Evolutionary conservation across 2,888 invertebrate species (phyloP), one percentile per base, ranked within the genome.

Genomic region (Cacoxenus indagator): DNA sequence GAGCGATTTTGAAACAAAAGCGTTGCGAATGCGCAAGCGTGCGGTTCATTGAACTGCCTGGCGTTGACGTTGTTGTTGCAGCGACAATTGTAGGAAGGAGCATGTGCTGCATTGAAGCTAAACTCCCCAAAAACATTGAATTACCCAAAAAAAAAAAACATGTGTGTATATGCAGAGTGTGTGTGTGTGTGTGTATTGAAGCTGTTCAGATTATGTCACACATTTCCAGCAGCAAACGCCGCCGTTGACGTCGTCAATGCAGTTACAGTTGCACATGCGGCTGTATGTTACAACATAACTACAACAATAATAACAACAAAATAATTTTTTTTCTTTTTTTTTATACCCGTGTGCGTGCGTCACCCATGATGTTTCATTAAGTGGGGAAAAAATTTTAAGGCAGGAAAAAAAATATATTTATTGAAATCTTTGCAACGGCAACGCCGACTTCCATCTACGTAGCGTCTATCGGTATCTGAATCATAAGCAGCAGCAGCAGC

Each of bases 241-340:
- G 55, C 55, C n/a, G n/a, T n/a, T n/a, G n/a, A n/a, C n/a, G n/a
- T n/a, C n/a, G n/a, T n/a, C n/a, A n/a, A n/a, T n/a, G n/a, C n/a
- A n/a, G n/a, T n/a, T n/a, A 48, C 65, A 76, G 72, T 69, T 55
- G 11, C 11, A 51, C 54, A 11, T 27, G 54, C 31, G 83, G 80
- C 80, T 83, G 82, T 82, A 82, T 83, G 84, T 80, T 80, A 82
- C 80, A 80, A 83, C 80, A 80, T 80, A 80, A 83, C 83, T 82
- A 83, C 79, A 80, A 72, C 72, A 75, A 55, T 72, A 76, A 31
- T 67, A 74, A 19, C 67, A 72, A 54, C 67, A 43, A 43, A n/a
- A n/a, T n/a, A n/a, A n/a, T n/a, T n/a, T n/a, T n/a, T n/a, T n/a
- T n/a, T n/a, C n/a, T n/a, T n/a, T n/a, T n/a, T n/a, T n/a, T n/a